A percentile compares a stretch with the other conserved stretches of the same genome.
Conservation (phyloP, 2,888 invertebrate genomes). For the Diloba caeruleocephala region DNA sequence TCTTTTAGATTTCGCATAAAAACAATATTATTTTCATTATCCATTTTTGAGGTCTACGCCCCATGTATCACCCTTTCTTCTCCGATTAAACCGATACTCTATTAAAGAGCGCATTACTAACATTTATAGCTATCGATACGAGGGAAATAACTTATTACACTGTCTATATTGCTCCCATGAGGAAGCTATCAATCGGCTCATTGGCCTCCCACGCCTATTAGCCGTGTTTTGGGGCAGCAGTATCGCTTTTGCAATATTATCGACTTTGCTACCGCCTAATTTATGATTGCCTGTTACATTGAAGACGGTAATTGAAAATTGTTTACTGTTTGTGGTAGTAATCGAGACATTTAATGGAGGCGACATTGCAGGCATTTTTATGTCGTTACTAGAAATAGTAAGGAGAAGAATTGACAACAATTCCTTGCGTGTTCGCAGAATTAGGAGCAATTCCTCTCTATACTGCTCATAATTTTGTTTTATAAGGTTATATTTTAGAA, state of each 20-base stretch:
- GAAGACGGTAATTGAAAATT: constrained; percentile 11
- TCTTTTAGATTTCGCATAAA: too few species aligned
- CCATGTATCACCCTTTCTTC: constrained; percentile 33
- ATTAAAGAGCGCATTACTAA: constrained; percentile 43
- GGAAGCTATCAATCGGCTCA: constrained; percentile 68
- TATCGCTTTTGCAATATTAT: constrained; percentile 59
- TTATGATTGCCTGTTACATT: constrained; percentile 61
- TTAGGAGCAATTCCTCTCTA: too few species aligned
- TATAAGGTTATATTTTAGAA: too few species aligned
- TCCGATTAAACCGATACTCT: constrained; percentile 37
- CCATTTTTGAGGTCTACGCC: constrained; percentile 11
- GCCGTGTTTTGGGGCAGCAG: constrained; percentile 67
- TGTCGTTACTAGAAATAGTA: too few species aligned
- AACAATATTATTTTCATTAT: too few species aligned
- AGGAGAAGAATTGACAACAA: too few species aligned
- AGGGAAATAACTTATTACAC: constrained; percentile 58
- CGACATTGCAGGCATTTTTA: not conserved
- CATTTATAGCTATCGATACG: constrained; percentile 50
- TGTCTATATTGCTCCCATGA: constrained; percentile 54
- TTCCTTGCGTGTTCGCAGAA: too few species aligned
- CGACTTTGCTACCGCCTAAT: constrained; percentile 72
- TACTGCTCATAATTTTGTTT: too few species aligned
- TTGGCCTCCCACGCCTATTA: constrained; percentile 57
- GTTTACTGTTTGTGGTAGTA: constrained; percentile 1
- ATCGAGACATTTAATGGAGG: not conserved